phyloP scores from a whole-genome alignment of 2,888 invertebrate genomes.

The Xestia ashworthii region DNA sequence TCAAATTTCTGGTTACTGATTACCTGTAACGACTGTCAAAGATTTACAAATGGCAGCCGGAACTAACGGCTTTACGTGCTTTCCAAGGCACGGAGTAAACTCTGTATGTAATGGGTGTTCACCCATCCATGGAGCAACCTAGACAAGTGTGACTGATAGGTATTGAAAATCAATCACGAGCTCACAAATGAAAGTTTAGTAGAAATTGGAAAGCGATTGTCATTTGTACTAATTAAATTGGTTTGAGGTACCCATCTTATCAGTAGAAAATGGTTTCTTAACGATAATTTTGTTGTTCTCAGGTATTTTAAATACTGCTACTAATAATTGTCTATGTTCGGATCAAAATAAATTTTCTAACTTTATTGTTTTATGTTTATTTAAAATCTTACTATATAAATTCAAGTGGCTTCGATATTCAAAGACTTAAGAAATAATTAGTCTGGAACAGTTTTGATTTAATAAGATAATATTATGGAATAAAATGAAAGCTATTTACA shows the following conservation, averaged over 20 bases:
- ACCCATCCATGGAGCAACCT: too few species aligned
- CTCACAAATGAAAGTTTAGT: not conserved
- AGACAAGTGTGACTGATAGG: too few species aligned
- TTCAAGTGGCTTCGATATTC: not conserved
- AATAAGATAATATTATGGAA: not conserved
- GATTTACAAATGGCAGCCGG: too few species aligned
- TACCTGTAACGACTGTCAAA: too few species aligned
- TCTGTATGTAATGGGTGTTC: too few species aligned
- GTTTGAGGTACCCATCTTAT: not conserved
- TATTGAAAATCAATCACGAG: not conserved
- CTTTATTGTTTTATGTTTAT: not conserved
- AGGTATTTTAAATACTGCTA: not conserved
- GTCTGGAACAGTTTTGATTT: conserved; percentile 11
- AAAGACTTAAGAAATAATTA: not conserved
- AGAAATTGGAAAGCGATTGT: not conserved
- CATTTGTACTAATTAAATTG: not conserved
- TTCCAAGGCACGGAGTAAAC: too few species aligned
- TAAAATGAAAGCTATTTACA: not conserved
- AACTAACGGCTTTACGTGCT: too few species aligned
- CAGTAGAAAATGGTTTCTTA: not conserved
- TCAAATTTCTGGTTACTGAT: too few species aligned
- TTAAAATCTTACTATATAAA: not conserved
- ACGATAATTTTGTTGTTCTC: too few species aligned
- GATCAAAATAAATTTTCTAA: not conserved
- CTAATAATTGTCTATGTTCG: not conserved